Evolutionary conservation across 2,797 vertebrate species (phyloP).

Genomic region (Chelon labrosus): DNA sequence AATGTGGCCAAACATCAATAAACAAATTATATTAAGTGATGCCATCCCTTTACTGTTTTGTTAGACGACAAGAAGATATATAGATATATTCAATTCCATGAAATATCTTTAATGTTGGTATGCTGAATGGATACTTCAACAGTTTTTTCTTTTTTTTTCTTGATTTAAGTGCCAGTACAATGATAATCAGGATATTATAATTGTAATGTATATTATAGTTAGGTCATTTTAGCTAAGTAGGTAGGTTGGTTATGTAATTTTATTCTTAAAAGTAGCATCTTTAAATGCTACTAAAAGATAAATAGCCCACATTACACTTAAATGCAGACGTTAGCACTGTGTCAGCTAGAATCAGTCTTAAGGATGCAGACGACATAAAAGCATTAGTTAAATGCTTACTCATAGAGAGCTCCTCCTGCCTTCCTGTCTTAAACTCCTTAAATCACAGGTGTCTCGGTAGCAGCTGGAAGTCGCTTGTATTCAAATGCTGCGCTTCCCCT

Average conservation of each 20-base stretch:
- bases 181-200: background rate
- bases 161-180: background rate
- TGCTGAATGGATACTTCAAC: too few relatives aligned
- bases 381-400: conserved; percentile 44
- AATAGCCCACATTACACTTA: background rate
- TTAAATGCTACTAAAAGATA: conserved; percentile 8
- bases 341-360: conserved; percentile 17
- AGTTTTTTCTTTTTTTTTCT: too few relatives aligned
- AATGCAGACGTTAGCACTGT: conserved; percentile 16
- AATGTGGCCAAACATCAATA: too few relatives aligned
- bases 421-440: conserved; percentile 53
- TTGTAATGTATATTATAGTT: too few relatives aligned
- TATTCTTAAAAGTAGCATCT: background rate
- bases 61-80: too few relatives aligned
- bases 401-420: conserved; percentile 31
- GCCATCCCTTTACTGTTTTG: too few relatives aligned
- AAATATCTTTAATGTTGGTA: background rate
- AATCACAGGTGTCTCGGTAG: conserved; percentile 57
- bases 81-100: background rate
- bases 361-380: conserved; percentile 23
- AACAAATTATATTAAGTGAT: background rate
- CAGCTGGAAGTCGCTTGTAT: conserved; percentile 70
- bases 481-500: conserved; percentile 69
- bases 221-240: too few relatives aligned
- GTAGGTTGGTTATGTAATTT: background rate